Evolutionary conservation across 2,888 invertebrate genomes (phyloP), one percentile per base, ranked within the genome.

Genomic region (Melolontha melolontha): DNA sequence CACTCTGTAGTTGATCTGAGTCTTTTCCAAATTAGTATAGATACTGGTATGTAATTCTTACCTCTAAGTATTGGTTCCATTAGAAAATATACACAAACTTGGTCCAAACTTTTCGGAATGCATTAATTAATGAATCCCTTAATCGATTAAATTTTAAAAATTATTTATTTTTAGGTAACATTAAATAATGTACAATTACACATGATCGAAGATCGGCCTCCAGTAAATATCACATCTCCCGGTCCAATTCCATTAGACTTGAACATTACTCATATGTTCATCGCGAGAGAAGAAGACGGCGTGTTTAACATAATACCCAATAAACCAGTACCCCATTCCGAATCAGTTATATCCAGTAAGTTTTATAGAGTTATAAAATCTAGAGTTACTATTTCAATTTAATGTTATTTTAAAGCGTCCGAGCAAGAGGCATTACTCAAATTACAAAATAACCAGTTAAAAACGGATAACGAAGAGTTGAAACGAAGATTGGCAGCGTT

Each of bases 161-260:
- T 1, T 4, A 4, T 22, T 22, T 22, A 4, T 29, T 75, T 83
- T 8, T 82, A 94, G 93, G 86, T 93, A 10, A 83, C 87, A 71
- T 82, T 95, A 79, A 91, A 93, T 79, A 92, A 93, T 80, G 87
- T 94, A 54, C 89, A 89, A 66, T 82, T 95, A 8, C 91, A 91
- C 77, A 83, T 95, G 72, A 88, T 91, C 77, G 96, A 96, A 84
- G 96, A 96, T 85, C 88, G 94, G 59, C 93, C 92, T 0, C 90
- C 92, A 1, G 90, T 90, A 63, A 91, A 90, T 77, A 91, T 93
- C 71, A 92, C 93, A 5, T 92, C 94, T 1, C 94, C 94, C 0
- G 93, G 92, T 0, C 91, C 94, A 1, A 87, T 92, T 72, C 95
- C 95, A 0, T 85, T 95, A 16, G 90, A 93, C 83, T 78, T 95